A percentile compares a stretch with the other conserved stretches of the same genome.
phyloP scores from a whole-genome alignment of 64 coral and sea anemone species.

The Montipora efflorescens region DNA sequence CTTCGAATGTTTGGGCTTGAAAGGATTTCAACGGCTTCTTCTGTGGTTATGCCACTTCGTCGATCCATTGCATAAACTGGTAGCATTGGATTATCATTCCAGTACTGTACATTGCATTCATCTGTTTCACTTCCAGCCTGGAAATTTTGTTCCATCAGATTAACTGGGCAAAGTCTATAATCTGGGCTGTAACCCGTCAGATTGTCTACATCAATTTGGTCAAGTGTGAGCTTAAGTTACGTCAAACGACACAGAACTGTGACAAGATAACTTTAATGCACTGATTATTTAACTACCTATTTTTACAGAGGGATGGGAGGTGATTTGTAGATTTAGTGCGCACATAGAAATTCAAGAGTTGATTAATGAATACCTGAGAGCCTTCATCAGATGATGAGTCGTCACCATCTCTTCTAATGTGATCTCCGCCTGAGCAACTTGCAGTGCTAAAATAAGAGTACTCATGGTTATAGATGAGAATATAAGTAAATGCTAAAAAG shows the following conservation, averaged over 20 bases:
- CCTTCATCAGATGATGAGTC: background rate
- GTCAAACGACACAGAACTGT: no score
- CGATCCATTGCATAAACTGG: slow-evolving; percentile 35
- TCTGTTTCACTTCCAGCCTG: background rate
- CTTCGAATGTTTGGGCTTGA: background rate
- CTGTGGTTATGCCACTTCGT: slow-evolving; percentile 46
- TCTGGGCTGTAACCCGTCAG: no score
- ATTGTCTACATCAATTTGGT: no score
- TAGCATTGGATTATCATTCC: slow-evolving; percentile 68
- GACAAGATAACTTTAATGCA: no score
- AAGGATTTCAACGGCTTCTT: slow-evolving; percentile 36
- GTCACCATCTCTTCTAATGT: background rate
- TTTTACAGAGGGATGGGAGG: background rate
- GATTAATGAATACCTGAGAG: background rate
- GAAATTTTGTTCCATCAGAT: no score
- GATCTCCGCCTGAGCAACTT: background rate
- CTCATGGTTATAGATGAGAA: no score
- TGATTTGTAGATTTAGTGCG: background rate
- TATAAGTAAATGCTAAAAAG: no score
- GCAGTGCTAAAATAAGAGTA: no score
- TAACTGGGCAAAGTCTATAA: no score
- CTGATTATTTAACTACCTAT: background rate
- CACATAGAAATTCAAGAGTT: background rate
- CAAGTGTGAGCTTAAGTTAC: no score
- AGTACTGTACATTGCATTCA: background rate